Evolutionary conservation across 64 coral and sea anemone species (phyloP).

Genomic region (Exaiptasia diaphana): DNA sequence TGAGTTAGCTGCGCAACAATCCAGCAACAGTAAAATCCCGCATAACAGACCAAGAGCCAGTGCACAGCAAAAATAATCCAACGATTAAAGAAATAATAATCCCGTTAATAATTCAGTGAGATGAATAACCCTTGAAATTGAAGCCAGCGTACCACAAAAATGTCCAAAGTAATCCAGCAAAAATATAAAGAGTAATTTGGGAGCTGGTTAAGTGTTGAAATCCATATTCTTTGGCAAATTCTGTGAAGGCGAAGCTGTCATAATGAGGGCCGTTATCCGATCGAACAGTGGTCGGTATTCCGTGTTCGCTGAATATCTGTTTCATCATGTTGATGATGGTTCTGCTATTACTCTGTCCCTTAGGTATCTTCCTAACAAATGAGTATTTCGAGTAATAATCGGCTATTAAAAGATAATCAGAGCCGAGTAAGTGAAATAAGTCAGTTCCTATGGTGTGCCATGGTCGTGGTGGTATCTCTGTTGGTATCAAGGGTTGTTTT

Average conservation of each 20-base stretch:
- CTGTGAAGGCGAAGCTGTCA: background rate
- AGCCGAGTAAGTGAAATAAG: conserved; percentile 4
- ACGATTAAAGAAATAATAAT: no score
- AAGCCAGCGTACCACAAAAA: no score
- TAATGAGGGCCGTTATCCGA: conserved; percentile 51
- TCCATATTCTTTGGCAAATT: background rate
- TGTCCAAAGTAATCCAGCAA: no score
- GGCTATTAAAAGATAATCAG: conserved; percentile 9
- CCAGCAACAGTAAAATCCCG: no score
- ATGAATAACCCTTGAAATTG: no score
- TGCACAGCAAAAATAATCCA: no score
- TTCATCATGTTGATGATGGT: conserved; percentile 15
- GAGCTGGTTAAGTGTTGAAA: background rate
- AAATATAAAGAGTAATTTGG: no score
- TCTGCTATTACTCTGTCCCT: conserved; percentile 12
- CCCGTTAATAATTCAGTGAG: no score
- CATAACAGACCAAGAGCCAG: no score
- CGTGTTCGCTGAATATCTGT: conserved; percentile 52
- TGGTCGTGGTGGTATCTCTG: conserved; percentile 14
- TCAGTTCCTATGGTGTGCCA: conserved; percentile 14
- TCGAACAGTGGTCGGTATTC: conserved; percentile 21
- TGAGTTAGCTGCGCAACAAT: no score
- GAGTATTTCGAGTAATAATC: conserved; percentile 31
- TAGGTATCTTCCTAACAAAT: conserved; percentile 35
- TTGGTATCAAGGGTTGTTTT: background rate